These are phyloP conservation scores for Idaea biselata DNA, from an alignment of 2,888 invertebrate genomes.

Conservation along the genomic window DNA sequence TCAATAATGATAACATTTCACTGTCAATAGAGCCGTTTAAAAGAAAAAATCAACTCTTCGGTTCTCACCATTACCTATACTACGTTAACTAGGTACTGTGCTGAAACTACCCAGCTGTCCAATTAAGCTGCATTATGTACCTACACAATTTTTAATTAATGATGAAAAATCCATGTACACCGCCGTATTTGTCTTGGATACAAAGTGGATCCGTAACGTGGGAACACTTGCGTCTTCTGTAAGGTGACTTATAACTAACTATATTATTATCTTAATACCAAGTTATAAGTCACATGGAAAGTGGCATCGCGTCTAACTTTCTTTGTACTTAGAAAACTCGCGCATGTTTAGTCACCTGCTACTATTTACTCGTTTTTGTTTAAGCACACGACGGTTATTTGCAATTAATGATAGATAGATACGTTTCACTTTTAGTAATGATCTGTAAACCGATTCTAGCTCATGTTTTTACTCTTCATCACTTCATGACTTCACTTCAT, in stretches of 20 bases:
- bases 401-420: constrained; percentile 19
- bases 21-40: neutral
- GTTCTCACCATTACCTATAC: too few relatives aligned
- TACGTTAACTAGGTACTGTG: too few relatives aligned
- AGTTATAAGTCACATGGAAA: constrained; percentile 35
- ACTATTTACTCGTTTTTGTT: constrained; percentile 27
- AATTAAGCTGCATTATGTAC: neutral
- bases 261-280: neutral
- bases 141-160: neutral
- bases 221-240: neutral
- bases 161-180: neutral
- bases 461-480: neutral
- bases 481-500: neutral
- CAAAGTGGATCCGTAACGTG: neutral
- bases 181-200: neutral
- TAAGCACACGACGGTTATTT: constrained; percentile 17
- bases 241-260: neutral
- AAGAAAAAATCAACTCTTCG: neutral
- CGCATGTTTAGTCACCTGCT: constrained; percentile 17
- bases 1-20: neutral
- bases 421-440: constrained; percentile 26
- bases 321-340: constrained; percentile 30
- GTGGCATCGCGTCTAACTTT: constrained; percentile 39
- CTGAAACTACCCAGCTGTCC: too few relatives aligned
- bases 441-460: constrained; percentile 4